A percentile compares a stretch with the other conserved stretches of the same genome.
These are phyloP conservation scores for Teleogryllus oceanicus DNA, from an alignment of 2,888 invertebrate genomes.

Conservation along the genomic window DNA sequence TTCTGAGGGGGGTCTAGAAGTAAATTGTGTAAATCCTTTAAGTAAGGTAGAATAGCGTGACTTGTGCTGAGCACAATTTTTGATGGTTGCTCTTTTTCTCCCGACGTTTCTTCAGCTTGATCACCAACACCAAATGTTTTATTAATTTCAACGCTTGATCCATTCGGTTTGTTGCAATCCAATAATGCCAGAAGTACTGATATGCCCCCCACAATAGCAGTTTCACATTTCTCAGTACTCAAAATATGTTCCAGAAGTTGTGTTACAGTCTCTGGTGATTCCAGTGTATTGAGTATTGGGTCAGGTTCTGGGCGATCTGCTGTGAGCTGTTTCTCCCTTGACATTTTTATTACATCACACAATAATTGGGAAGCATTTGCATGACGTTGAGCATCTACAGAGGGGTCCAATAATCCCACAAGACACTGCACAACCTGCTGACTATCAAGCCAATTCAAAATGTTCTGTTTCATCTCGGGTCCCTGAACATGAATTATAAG, in stretches of 20 bases:
- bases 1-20: slow-evolving; percentile 68
- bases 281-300: slow-evolving; percentile 68
- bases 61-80: slow-evolving; percentile 61
- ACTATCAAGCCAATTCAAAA: slow-evolving; percentile 81
- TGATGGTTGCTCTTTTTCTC: slow-evolving; percentile 57
- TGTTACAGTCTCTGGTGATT: slow-evolving; percentile 65
- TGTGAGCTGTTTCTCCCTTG: slow-evolving; percentile 57
- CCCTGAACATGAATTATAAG: slow-evolving; percentile 80
- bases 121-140: slow-evolving; percentile 26
- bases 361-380: slow-evolving; percentile 84
- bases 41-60: slow-evolving; percentile 60
- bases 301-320: slow-evolving; percentile 63
- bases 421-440: slow-evolving; percentile 82
- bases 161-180: slow-evolving; percentile 49
- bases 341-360: slow-evolving; percentile 75
- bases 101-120: slow-evolving; percentile 36
- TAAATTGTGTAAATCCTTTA: slow-evolving; percentile 67
- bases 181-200: slow-evolving; percentile 72
- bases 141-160: slow-evolving; percentile 23
- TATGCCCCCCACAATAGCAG: slow-evolving; percentile 74
- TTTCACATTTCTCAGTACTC: slow-evolving; percentile 61
- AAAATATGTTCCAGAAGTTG: slow-evolving; percentile 73
- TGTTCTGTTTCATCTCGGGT: slow-evolving; percentile 65
- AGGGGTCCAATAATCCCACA: slow-evolving; percentile 60
- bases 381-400: slow-evolving; percentile 70